Base-by-base conservation (phyloP, 2,888 invertebrate genomes). In the Ecliptopera silaceata region DNA sequence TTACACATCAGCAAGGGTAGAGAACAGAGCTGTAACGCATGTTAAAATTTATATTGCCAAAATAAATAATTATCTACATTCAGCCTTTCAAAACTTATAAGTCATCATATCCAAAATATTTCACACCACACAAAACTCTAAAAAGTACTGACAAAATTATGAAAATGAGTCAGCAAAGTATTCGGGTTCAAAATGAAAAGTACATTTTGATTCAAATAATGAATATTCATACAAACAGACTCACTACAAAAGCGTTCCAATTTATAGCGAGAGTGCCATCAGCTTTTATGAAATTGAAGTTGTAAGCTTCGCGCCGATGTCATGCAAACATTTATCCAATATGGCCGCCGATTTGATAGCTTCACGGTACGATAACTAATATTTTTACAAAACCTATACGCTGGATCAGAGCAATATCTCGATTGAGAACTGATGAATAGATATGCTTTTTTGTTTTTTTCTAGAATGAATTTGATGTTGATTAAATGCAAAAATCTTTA, bases 111-210 rank as follows among this genome's bases (percentile, higher is more conserved):
- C n/a, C n/a, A n/a, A n/a, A n/a, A 29, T 4, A 8, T 15, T 8
- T 0, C 34, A 34, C n/a, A 29, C 0, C 15, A 10, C 13, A 36
- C 4, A 36, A 6, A 5, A 36, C 15, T 15, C 4, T 1, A 6
- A 36, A 36, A 6, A 34, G 5, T 34, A 13, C 4, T 15, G 15
- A 36, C 15, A 3, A 15, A 8, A 15, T 34, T 6, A 36, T 18
- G 20, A 45, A 39, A 47, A 47, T 38, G 15, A 17, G 18, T 18
- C 32, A 8, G 3, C 11, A 45, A 45, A 45, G 17, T 39, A 44
- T 59, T 46, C 34, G n/a, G 58, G 46, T 29, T 61, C 58, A 56
- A 61, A 56, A 52, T 46, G 13, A 53, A 57, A 50, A 15, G 31
- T 48, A 20, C 32, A 56, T 36, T 36, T 51, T 44, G 38, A 44